phyloP scores from a whole-genome alignment of 2,113 vertebrate genomes.

The Tachycineta bicolor region DNA sequence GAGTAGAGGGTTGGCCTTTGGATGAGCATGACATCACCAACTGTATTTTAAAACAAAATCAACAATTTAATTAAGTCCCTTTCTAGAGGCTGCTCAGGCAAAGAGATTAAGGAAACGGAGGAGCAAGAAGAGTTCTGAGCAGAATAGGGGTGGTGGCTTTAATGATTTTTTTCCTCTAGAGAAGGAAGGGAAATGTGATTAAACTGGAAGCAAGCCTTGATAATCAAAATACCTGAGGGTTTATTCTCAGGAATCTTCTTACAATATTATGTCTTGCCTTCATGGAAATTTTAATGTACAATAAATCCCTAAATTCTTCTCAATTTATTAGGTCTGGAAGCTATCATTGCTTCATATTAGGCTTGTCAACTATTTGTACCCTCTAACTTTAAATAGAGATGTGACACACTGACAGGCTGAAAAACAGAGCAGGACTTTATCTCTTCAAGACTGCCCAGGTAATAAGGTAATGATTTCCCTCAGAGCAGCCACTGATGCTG shows the following conservation, averaged over 20 bases:
- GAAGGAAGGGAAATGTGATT: conserved; percentile 33
- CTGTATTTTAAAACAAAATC: conserved; percentile 9
- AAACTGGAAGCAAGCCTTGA: not conserved
- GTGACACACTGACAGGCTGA: not conserved
- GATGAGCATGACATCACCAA: not conserved
- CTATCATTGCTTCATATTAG: not conserved
- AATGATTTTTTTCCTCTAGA: conserved; percentile 14
- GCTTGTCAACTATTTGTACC: not conserved
- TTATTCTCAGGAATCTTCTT: conserved; percentile 34
- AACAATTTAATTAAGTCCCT: not conserved
- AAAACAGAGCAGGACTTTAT: not conserved
- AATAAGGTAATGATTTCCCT: conserved; percentile 17
- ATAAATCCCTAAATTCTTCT: not conserved
- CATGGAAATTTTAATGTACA: conserved; percentile 9
- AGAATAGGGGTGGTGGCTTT: not conserved
- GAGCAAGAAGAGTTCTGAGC: not conserved
- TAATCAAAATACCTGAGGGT: conserved; percentile 27
- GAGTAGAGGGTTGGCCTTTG: not conserved
- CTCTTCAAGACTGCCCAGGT: not conserved
- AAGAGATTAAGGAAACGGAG: not conserved
- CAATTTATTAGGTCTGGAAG: conserved; percentile 27
- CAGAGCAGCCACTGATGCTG: not conserved
- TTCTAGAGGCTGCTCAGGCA: not conserved
- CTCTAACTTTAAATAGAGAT: not conserved
- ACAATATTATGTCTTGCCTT: not conserved